Percentiles rank a stretch among this genome's conserved stretches.
phyloP scores from a whole-genome alignment of 2,113 vertebrate species.

The Rafetus swinhoei region DNA sequence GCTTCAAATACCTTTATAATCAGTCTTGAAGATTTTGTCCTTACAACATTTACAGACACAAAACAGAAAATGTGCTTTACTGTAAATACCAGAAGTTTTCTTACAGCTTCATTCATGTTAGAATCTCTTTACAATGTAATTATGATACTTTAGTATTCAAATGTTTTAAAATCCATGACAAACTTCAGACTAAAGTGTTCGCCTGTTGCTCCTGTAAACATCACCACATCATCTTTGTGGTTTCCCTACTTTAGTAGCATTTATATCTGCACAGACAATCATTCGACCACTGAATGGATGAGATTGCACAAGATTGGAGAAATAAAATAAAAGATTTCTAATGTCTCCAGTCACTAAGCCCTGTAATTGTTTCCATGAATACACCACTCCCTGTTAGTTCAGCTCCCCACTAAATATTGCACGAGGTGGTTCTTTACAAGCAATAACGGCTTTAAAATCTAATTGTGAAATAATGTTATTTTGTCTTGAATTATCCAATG shows the following conservation, averaged over 20 bases:
- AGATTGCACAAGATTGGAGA: neutral
- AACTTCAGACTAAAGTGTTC: neutral
- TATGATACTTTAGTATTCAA: neutral
- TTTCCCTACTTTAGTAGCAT: neutral
- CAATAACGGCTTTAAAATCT: neutral
- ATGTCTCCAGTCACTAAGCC: neutral
- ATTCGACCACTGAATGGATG: neutral
- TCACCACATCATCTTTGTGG: neutral
- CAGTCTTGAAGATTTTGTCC: neutral
- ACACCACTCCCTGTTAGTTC: neutral
- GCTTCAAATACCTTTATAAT: neutral
- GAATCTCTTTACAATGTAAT: neutral
- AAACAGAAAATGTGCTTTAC: neutral
- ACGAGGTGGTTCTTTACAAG: neutral
- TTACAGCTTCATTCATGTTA: neutral
- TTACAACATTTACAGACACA: neutral
- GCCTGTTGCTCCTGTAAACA: neutral
- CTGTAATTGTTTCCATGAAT: neutral
- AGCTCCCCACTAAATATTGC: neutral
- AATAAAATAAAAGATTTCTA: slow-evolving; percentile 4
- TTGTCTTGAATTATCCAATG: neutral
- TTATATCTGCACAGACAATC: neutral
- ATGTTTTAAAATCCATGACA: neutral
- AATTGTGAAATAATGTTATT: neutral
- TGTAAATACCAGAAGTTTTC: neutral